Evolutionary conservation across 2,888 invertebrate species (phyloP).

Genomic region (Chrysolina americana): DNA sequence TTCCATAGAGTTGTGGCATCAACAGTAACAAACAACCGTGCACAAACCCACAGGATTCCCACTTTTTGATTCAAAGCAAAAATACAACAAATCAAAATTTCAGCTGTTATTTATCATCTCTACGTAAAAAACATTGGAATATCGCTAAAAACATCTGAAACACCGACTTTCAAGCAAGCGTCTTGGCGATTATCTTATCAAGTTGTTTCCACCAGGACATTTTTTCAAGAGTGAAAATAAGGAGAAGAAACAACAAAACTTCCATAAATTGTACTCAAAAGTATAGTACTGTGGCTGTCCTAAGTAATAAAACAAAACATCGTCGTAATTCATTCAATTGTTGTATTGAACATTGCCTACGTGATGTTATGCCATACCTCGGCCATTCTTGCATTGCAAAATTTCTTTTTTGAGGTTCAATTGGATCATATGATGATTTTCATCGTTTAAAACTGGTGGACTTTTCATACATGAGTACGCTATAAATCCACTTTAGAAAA

Average conservation of each 20-base stretch:
- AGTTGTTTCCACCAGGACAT: neutral
- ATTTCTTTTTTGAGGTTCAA: neutral
- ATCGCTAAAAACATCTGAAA: neutral
- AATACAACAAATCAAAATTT: neutral
- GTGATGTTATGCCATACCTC: constrained; percentile 24
- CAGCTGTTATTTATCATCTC: neutral
- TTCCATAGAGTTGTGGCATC: neutral
- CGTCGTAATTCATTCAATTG: neutral
- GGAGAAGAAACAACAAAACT: neutral
- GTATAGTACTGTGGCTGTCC: neutral
- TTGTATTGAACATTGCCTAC: constrained; percentile 11
- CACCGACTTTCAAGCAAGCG: neutral
- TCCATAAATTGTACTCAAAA: neutral
- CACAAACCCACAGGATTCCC: neutral
- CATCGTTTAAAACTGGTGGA: neutral
- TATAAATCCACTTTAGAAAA: neutral
- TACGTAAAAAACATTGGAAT: neutral
- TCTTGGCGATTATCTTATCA: constrained; percentile 5
- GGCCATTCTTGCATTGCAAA: constrained; percentile 12
- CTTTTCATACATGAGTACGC: neutral
- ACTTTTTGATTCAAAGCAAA: neutral
- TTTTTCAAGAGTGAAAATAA: neutral
- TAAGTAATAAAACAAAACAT: neutral
- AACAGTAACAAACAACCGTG: neutral
- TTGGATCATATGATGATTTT: neutral